These are phyloP conservation scores for Myiotriccus ornatus DNA, from an alignment of 2,797 vertebrate species.

Conservation along the genomic window DNA sequence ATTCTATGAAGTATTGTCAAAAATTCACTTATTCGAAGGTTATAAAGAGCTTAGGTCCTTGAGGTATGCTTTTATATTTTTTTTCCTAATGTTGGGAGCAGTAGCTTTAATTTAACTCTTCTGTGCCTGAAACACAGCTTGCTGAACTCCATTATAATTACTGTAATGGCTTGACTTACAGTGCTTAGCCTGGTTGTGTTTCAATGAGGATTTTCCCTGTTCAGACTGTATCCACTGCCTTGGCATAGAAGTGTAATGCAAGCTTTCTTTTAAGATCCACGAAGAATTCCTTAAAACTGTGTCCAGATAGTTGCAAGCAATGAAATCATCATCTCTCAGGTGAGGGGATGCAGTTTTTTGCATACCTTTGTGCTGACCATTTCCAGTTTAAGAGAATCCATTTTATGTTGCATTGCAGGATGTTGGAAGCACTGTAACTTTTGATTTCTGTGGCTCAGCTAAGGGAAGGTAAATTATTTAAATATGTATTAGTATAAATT, in stretches of 20 bases:
- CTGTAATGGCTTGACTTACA: background rate
- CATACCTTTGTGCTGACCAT: background rate
- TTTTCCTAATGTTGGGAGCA: background rate
- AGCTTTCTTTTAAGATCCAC: background rate
- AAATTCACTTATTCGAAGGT: background rate
- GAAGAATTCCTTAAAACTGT: background rate
- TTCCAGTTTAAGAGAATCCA: slow-evolving; percentile 7
- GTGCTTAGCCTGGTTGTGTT: background rate
- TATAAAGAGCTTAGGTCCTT: background rate
- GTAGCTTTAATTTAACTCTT: background rate
- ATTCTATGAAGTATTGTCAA: background rate
- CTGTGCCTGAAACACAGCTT: background rate
- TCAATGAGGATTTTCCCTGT: background rate
- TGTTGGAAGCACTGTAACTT: background rate
- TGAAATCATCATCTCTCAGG: background rate
- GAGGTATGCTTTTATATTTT: background rate
- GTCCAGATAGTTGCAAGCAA: background rate
- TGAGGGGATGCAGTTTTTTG: background rate
- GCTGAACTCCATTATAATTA: background rate
- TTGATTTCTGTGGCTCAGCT: background rate
- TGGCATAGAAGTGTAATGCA: background rate
- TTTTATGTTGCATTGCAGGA: background rate
- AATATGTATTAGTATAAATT: slow-evolving; percentile 23
- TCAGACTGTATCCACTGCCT: background rate
- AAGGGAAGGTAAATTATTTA: slow-evolving; percentile 8